A percentile compares a stretch with the other conserved stretches of the same genome.
These are phyloP conservation scores for Micrastur ruficollis DNA, from an alignment of 2,797 vertebrate genomes.

Conservation along the genomic window DNA sequence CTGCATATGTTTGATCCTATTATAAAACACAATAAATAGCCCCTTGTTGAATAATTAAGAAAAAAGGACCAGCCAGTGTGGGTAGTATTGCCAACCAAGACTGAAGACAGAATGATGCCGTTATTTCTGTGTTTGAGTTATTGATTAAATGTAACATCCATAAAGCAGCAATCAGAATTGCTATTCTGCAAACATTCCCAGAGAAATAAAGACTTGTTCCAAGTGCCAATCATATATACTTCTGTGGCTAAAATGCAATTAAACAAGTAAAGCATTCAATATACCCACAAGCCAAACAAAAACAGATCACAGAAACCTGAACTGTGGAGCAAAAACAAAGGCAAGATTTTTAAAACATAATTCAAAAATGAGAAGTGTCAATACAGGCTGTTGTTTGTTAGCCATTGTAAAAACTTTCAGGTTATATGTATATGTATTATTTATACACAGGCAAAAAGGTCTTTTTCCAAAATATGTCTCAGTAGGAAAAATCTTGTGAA, in stretches of 20 bases:
- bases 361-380: neutral
- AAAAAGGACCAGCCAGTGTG: neutral
- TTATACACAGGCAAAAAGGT: neutral
- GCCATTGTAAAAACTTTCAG: neutral
- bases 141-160: slow-evolving; percentile 19
- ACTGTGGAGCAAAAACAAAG: neutral
- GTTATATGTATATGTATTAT: neutral
- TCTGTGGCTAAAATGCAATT: slow-evolving; percentile 46
- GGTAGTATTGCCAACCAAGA: neutral
- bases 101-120: neutral
- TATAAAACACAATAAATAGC: neutral
- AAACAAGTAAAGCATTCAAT: slow-evolving; percentile 1
- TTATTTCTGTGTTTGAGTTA: slow-evolving; percentile 49
- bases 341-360: neutral
- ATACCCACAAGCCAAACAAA: slow-evolving; percentile 1
- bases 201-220: slow-evolving; percentile 24
- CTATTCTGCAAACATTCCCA: neutral
- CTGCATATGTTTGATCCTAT: neutral
- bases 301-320: neutral
- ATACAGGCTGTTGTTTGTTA: neutral
- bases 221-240: slow-evolving; percentile 17
- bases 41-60: neutral
- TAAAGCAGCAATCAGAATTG: slow-evolving; percentile 18
- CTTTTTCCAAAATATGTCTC: neutral
- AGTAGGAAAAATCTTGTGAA: neutral